phyloP scores from a whole-genome alignment of 2,797 vertebrate genomes.

The Anabacerthia variegaticeps region DNA sequence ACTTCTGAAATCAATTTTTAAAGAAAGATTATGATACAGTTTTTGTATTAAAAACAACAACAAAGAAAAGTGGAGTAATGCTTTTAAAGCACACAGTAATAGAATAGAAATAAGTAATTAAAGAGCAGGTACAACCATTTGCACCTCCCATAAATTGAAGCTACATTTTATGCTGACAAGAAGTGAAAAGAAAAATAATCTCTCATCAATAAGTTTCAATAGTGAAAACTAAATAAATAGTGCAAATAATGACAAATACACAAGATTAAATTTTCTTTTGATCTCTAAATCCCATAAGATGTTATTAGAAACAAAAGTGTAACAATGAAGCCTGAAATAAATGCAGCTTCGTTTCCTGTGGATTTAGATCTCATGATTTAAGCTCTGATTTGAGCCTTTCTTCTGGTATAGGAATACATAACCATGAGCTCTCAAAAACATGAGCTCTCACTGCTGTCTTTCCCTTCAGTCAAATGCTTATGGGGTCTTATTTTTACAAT shows the following conservation, averaged over 20 bases:
- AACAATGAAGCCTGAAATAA: constrained; percentile 32
- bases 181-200: background rate
- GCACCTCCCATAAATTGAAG: background rate
- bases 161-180: background rate
- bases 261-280: background rate
- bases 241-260: background rate
- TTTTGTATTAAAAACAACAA: background rate
- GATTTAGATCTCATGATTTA: constrained; percentile 24
- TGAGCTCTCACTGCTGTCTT: background rate
- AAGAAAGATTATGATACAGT: background rate
- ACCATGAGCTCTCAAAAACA: background rate
- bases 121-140: background rate
- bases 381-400: constrained; percentile 4
- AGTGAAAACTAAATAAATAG: constrained; percentile 6
- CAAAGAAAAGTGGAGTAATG: background rate
- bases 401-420: background rate
- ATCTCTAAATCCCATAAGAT: constrained; percentile 18
- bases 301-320: constrained; percentile 34
- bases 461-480: background rate
- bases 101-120: background rate
- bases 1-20: background rate
- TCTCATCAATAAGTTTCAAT: background rate
- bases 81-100: background rate
- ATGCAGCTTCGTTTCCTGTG: background rate
- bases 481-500: background rate